A percentile compares a stretch with the other conserved stretches of the same genome.
phyloP scores from a whole-genome alignment of 2,888 invertebrate species.

The Lasioglossum leucozonium region DNA sequence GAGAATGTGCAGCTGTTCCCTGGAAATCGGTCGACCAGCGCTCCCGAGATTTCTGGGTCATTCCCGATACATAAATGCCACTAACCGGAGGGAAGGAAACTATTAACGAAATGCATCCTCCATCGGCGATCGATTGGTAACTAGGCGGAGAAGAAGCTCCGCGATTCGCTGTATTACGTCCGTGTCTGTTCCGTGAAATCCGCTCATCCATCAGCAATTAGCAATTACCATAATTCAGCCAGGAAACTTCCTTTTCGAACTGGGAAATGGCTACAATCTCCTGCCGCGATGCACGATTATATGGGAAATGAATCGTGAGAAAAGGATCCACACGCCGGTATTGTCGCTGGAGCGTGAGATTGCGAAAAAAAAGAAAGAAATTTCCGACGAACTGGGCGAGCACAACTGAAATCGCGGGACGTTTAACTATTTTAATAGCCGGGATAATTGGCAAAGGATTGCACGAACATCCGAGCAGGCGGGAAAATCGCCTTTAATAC shows the following conservation, averaged over 20 bases:
- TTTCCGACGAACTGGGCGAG: not conserved
- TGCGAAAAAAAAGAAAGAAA: not conserved
- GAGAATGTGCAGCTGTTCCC: constrained; percentile 2
- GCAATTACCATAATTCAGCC: constrained; percentile 40
- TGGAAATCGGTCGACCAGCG: not conserved
- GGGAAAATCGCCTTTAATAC: not conserved
- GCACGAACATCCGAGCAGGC: not conserved
- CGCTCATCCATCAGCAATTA: constrained; percentile 49
- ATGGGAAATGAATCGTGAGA: constrained; percentile 3
- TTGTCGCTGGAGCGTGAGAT: not conserved
- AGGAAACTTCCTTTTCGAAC: constrained; percentile 29
- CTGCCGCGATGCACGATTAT: not conserved
- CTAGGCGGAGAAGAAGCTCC: constrained; percentile 21
- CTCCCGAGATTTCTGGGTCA: constrained; percentile 43
- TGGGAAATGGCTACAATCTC: constrained; percentile 27
- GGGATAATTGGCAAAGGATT: not conserved
- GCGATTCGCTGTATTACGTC: constrained; percentile 13
- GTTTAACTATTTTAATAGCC: not conserved
- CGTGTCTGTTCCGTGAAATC: constrained; percentile 34
- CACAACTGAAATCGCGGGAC: not conserved
- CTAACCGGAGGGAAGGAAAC: constrained; percentile 51
- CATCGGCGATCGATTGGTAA: constrained; percentile 47
- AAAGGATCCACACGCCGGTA: not conserved
- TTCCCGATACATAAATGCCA: constrained; percentile 35
- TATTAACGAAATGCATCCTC: constrained; percentile 65